Evolutionary conservation across 1,140 invertebrate species (phyloP).

Genomic region (Leptinotarsa defecta): DNA sequence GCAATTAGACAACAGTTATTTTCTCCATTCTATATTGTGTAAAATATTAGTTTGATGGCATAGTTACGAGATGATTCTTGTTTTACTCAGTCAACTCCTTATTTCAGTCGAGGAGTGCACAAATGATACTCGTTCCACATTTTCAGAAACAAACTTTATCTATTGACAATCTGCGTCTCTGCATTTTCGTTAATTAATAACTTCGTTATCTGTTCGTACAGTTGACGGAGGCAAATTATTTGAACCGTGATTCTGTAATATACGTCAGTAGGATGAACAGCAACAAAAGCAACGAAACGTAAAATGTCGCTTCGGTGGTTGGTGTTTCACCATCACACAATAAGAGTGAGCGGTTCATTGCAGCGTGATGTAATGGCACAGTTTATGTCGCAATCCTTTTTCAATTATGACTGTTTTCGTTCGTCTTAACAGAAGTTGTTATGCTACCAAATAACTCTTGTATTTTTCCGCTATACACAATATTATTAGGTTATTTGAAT

Average conservation of each 20-base stretch:
- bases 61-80: too few species aligned
- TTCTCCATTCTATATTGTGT: too few species aligned
- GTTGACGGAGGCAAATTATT: slow-evolving; percentile 4
- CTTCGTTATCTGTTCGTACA: slow-evolving; percentile 8
- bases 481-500: too few species aligned
- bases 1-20: too few species aligned
- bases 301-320: neutral
- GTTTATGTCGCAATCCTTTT: neutral
- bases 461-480: too few species aligned
- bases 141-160: too few species aligned
- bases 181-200: slow-evolving; percentile 4
- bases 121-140: too few species aligned
- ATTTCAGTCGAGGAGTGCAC: too few species aligned
- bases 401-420: neutral
- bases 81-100: too few species aligned
- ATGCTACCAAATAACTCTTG: too few species aligned
- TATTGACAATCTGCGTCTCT: neutral
- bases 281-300: neutral
- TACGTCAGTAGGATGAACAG: neutral
- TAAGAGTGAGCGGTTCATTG: neutral
- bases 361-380: neutral
- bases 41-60: too few species aligned
- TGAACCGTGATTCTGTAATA: neutral
- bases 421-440: too few species aligned
- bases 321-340: neutral